A percentile compares a stretch with the other conserved stretches of the same genome.
Conservation (phyloP, 2,113 vertebrate species). For the Haemorhous mexicanus region DNA sequence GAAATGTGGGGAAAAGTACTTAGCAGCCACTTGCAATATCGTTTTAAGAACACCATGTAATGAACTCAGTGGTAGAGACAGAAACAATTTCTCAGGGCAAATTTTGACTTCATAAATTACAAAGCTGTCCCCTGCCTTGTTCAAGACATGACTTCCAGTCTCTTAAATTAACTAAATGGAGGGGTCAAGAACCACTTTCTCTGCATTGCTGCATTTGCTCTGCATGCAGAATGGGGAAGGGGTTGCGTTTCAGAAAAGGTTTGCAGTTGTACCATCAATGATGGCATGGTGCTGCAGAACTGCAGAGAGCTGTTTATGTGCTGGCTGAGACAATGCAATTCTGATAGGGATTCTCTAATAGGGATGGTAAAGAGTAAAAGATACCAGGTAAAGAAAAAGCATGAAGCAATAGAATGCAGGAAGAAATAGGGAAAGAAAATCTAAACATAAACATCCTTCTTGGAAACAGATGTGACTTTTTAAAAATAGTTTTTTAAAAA, state of each 20-base stretch:
- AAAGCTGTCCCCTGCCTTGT: neutral
- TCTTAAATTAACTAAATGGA: neutral
- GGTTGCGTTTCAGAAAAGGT: neutral
- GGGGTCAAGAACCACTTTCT: neutral
- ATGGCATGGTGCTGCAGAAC: neutral
- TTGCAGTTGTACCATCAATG: neutral
- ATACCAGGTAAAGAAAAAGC: neutral
- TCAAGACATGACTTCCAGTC: neutral
- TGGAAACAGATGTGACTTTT: neutral
- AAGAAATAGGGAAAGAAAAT: neutral
- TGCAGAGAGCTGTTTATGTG: neutral
- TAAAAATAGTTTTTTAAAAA: neutral
- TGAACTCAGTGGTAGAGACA: neutral
- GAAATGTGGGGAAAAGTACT: neutral
- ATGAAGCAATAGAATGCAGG: neutral
- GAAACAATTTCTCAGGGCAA: neutral
- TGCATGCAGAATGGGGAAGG: neutral
- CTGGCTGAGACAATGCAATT: neutral
- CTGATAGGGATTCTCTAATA: neutral
- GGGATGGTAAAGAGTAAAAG: neutral
- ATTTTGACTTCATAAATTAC: neutral
- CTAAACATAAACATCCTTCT: neutral
- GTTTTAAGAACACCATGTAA: neutral
- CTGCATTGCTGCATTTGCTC: neutral
- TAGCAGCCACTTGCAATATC: neutral